Conservation (phyloP, 30 jellyfish, hydroid and myxozoan genomes). For the Aurelia sp. region DNA sequence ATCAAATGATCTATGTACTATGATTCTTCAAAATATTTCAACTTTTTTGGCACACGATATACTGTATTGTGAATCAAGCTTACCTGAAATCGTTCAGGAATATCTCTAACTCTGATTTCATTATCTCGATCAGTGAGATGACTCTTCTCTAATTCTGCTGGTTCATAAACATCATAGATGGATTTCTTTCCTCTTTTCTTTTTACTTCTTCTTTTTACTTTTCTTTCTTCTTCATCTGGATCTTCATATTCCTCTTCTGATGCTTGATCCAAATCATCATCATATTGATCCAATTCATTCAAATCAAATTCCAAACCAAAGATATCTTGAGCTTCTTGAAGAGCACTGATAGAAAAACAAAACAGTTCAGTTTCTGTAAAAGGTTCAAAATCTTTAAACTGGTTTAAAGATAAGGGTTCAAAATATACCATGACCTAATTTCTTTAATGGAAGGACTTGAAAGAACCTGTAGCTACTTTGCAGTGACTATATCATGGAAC, state of each 20-base stretch:
- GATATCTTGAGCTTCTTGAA: constrained; percentile 98
- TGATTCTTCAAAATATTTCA: too few species aligned
- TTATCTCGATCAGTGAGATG: constrained; percentile 90
- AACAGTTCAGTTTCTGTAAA: background rate
- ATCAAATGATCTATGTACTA: too few species aligned
- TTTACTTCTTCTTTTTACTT: constrained; percentile 53
- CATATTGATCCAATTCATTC: constrained; percentile 94
- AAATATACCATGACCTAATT: too few species aligned
- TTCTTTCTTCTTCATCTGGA: constrained; percentile 72
- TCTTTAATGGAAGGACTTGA: too few species aligned
- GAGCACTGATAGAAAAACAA: constrained; percentile 63
- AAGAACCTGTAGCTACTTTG: too few species aligned
- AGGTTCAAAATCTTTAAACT: background rate
- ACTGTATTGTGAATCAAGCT: background rate
- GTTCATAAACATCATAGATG: constrained; percentile 94
- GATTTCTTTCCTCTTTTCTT: constrained; percentile 79
- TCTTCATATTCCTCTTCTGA: constrained; percentile 85
- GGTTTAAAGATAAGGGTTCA: too few species aligned
- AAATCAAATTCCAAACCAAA: constrained; percentile 98
- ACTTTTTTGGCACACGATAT: too few species aligned
- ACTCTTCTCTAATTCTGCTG: constrained; percentile 90
- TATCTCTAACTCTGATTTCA: constrained; percentile 81
- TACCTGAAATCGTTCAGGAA: constrained; percentile 96
- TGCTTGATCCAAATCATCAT: constrained; percentile 73
- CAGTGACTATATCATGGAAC: too few species aligned